These are phyloP conservation scores for Drosophila murphyi DNA, from an alignment of 1,140 invertebrate species.

Conservation along the genomic window DNA sequence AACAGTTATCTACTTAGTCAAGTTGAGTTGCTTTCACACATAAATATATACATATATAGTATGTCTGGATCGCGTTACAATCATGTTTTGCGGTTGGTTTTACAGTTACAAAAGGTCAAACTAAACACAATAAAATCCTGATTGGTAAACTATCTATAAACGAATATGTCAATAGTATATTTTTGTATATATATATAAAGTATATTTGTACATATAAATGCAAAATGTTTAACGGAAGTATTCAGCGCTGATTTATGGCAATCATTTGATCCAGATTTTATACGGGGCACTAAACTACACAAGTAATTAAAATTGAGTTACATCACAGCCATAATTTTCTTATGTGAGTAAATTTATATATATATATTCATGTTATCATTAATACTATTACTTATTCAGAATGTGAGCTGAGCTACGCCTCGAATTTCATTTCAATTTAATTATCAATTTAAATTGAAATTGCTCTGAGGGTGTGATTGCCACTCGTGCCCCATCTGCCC, in stretches of 20 bases:
- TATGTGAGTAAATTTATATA: background rate
- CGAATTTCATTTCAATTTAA: slow-evolving; percentile 66
- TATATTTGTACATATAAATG: background rate
- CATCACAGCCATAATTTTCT: background rate
- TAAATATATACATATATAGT: background rate
- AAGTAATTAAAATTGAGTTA: background rate
- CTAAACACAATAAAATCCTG: slow-evolving; percentile 34
- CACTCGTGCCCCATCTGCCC: background rate
- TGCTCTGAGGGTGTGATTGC: slow-evolving; percentile 26
- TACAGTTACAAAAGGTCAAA: slow-evolving; percentile 60
- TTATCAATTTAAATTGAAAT: slow-evolving; percentile 73
- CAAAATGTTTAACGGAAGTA: slow-evolving; percentile 11
- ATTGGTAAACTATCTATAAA: slow-evolving; percentile 22
- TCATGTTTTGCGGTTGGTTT: slow-evolving; percentile 31
- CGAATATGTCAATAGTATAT: slow-evolving; percentile 4
- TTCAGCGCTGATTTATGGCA: slow-evolving; percentile 3
- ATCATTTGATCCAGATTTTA: background rate
- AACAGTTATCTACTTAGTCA: slow-evolving; percentile 48
- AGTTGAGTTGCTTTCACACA: slow-evolving; percentile 25
- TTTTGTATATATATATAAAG: background rate
- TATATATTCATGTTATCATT: background rate
- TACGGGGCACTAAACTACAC: background rate
- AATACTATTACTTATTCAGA: slow-evolving; percentile 2
- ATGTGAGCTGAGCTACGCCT: slow-evolving; percentile 32
- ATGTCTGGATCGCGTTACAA: background rate